Evolutionary conservation across 2,113 vertebrate species (phyloP), one percentile per base, ranked within the genome.

Genomic region (Gallinago media): DNA sequence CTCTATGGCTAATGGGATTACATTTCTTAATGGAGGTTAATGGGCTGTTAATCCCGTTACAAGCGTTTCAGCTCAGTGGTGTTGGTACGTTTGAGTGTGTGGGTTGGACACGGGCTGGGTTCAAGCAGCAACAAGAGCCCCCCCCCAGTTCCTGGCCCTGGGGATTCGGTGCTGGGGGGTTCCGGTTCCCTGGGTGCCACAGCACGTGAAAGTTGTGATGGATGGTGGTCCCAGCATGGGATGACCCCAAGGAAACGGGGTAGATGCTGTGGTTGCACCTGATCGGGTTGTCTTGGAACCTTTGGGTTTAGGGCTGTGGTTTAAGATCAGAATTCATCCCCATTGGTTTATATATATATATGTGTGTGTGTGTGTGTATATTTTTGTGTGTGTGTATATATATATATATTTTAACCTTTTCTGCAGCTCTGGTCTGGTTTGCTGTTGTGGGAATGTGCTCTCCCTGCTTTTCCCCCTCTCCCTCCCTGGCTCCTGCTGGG

Each of bases 111-210:
- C 3, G 7, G 49, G 22, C 13, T 0, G 1, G 52, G 32, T 25
- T 42, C 0, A 8, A 46, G 29, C 1, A 1, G n/a, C 0, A 2
- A 2, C 20, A 14, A 29, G n/a, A 47, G 38, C 59, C 27, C 6
- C 26, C 11, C 38, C 5, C 40, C 0, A 3, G 7, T 17, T 12
- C 15, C n/a, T 1, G 1, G 25, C 34, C 12, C 8, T 1, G 2
- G 0, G 2, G 65, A 47, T 68, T 15, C 5, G 25, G 26, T 31
- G 67, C 62, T 71, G 56, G 26, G 13, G 52, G 22, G 20, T 25
- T 55, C 3, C 0, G 11, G 38, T 29, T 23, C 15, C 20, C 0
- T 8, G 13, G 21, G 59, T 5, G 15, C 36, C 15, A 8, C 2
- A 5, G 59, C 59, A 38, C 11, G 17, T 5, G 11, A 12, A 42